Evolutionary conservation across 2,797 vertebrate species (phyloP).

Genomic region (Pangasius sanitwongsei): DNA sequence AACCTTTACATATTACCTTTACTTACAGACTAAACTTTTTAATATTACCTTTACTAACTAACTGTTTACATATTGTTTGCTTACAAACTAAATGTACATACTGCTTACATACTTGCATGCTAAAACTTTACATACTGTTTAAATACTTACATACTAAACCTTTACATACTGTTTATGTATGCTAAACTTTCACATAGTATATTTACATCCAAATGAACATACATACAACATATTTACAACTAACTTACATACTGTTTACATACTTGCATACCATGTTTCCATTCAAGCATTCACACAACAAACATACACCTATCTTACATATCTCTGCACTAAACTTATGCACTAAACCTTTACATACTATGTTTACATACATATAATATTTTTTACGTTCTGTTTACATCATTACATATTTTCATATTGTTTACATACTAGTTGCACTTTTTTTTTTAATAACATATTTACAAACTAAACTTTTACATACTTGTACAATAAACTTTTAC

Average conservation of each 20-base stretch:
- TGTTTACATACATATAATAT: not conserved
- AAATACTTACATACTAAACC: no score
- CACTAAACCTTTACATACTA: not conserved
- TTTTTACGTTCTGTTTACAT: no score
- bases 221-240: not conserved
- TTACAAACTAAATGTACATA: not conserved
- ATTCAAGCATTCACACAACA: not conserved
- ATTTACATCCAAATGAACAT: not conserved
- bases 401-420: no score
- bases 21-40: not conserved
- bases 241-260: not conserved
- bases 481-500: no score
- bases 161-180: not conserved
- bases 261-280: not conserved
- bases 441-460: not conserved
- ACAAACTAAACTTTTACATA: not conserved
- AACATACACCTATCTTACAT: not conserved
- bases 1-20: not conserved
- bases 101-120: not conserved
- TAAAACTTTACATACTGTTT: not conserved
- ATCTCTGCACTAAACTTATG: not conserved
- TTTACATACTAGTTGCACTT: no score
- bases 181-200: not conserved
- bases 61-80: not conserved
- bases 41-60: not conserved